A percentile compares a stretch with the other conserved stretches of the same genome.
These are phyloP conservation scores for Callyntrura guangdongensis DNA, from an alignment of 2,888 invertebrate species.

Conservation along the genomic window DNA sequence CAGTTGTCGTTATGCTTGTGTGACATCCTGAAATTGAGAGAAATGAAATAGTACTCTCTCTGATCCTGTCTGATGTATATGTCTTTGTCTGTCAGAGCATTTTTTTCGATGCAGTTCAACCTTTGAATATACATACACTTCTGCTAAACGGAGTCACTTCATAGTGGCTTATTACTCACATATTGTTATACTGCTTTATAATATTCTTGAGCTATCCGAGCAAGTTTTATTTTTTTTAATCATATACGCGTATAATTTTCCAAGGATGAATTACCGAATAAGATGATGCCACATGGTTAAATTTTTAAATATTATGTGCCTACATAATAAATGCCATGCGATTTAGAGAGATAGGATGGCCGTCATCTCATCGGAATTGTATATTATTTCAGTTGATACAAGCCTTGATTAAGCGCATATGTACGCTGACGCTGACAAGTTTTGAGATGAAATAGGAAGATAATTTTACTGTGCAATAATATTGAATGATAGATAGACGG, in stretches of 20 bases:
- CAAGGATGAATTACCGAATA: conserved; percentile 26
- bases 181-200: neutral
- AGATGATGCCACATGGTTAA: conserved; percentile 30
- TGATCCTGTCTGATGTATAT: neutral
- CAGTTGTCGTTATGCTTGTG: neutral
- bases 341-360: conserved; percentile 33
- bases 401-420: conserved; percentile 46
- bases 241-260: neutral
- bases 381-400: conserved; percentile 59
- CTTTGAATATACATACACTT: neutral
- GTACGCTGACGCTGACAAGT: conserved; percentile 48
- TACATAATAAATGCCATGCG: conserved; percentile 43
- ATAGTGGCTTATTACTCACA: neutral
- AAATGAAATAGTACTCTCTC: conserved; percentile 31
- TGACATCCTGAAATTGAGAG: conserved; percentile 55
- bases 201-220: neutral
- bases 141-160: neutral
- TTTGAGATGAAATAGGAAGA: conserved; percentile 36
- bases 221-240: neutral
- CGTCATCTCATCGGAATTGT: conserved; percentile 56
- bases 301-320: conserved; percentile 27
- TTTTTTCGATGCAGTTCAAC: neutral
- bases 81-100: neutral
- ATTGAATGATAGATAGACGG: conserved; percentile 13
- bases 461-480: conserved; percentile 41